Conservation (phyloP, 2,797 vertebrate species). For the Scolopax rusticola region DNA sequence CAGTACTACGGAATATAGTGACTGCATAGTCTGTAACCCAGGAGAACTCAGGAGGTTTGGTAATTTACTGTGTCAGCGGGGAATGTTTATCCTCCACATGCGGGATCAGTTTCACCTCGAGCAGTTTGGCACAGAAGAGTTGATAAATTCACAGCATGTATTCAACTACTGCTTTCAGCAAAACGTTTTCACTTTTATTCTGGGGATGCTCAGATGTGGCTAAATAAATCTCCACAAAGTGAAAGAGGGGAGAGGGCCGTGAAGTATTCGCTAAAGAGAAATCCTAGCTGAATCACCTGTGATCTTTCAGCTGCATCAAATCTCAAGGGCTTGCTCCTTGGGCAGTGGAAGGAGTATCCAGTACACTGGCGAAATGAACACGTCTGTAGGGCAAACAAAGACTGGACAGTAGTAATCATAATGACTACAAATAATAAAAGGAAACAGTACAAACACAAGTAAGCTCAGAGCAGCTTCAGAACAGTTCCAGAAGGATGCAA, state of each 20-base stretch:
- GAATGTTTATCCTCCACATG: neutral
- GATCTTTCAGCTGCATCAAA: neutral
- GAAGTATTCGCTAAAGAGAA: neutral
- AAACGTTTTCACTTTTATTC: slow-evolving; percentile 49
- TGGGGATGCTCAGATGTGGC: neutral
- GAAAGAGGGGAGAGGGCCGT: rapidly evolving
- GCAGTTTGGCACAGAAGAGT: neutral
- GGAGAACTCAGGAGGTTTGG: neutral
- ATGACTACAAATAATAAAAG: neutral
- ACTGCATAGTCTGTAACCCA: neutral
- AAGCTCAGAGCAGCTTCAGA: neutral
- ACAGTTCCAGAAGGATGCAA: neutral
- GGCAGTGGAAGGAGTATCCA: neutral
- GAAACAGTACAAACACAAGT: neutral
- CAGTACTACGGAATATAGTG: neutral
- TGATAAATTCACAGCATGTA: slow-evolving; percentile 48
- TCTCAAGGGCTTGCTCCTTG: neutral
- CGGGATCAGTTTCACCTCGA: slow-evolving; percentile 10
- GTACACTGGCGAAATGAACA: neutral
- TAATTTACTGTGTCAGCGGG: neutral
- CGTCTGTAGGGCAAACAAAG: neutral
- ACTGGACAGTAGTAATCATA: neutral
- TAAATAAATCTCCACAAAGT: neutral
- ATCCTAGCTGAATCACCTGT: neutral
- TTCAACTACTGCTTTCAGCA: slow-evolving; percentile 15